Evolutionary conservation across 2,888 invertebrate species (phyloP), one percentile per base, ranked within the genome.

Genomic region (Chymomyza fuscimana): DNA sequence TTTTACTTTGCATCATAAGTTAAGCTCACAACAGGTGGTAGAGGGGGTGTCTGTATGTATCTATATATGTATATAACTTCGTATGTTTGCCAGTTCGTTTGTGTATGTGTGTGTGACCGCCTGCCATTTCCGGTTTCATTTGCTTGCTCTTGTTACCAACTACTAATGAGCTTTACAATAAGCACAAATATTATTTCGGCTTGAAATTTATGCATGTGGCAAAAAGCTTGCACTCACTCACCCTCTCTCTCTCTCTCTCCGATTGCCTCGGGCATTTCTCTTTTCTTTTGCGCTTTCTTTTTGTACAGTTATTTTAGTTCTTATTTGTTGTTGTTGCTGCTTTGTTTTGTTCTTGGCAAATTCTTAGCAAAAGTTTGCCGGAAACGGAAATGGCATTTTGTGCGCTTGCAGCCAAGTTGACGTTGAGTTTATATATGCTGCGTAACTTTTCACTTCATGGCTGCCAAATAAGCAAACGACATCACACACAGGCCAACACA

Each of bases 341-440:
- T 71, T 74, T 69, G 66, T 68, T 76, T 72, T 71, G 66, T 69
- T 76, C 65, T 66, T 82, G 65, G 73, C 46, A 22, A 52, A 19
- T 63, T 63, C 63, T 58, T 58, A 56, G 72, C 66, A 72, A 76
- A 83, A 86, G 78, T 81, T 81, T 83, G 76, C 86, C 87, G 85
- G 85, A 87, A 87, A 82, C 82, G 87, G 85, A 87, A 86, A 87
- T 87, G 83, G 85, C 82, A 87, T 86, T 87, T 85, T 83, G 82
- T 58, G 58, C 58, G 15, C 58, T 58, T 16, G 22, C 56, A 56
- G 12, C 25, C 22, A 19, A 16, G 56, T 56, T 56, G 25, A 56
- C 56, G 19, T 56, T 56, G 40, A 58, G 15, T 36, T 65, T 40
- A 12, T 22, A 40, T 19, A 25, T 36, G 64, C 56, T 64, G 62